A percentile compares a stretch with the other conserved stretches of the same genome.
Evolutionary conservation across 2,113 vertebrate species (phyloP).

Genomic region (Pteruthius melanotis): DNA sequence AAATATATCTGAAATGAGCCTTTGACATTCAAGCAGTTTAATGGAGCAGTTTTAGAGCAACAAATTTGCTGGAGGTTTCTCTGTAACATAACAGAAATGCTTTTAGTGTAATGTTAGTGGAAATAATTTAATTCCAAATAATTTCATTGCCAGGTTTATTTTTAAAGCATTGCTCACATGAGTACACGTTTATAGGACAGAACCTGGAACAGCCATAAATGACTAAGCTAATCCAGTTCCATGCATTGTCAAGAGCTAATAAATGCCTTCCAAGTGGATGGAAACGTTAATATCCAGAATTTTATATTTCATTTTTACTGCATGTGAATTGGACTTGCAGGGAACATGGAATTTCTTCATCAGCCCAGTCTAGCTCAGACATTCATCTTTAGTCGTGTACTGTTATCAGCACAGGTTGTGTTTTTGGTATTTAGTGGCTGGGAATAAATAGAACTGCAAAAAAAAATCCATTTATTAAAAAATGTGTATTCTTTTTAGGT

Average conservation of each 20-base stretch:
- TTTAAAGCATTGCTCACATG: background rate
- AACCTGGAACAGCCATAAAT: background rate
- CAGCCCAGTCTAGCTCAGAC: background rate
- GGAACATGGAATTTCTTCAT: background rate
- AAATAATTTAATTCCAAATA: conserved; percentile 37
- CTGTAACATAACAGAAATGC: background rate
- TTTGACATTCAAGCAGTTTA: background rate
- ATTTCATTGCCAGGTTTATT: conserved; percentile 28
- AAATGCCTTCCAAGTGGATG: background rate
- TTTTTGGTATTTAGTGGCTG: background rate
- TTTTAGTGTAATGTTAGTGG: conserved; percentile 15
- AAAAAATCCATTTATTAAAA: background rate
- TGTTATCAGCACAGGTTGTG: background rate
- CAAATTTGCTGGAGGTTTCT: conserved; percentile 12
- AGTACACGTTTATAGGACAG: background rate
- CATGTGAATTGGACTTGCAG: background rate
- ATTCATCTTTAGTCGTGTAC: background rate
- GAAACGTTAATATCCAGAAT: background rate
- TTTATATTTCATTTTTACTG: background rate
- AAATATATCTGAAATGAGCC: background rate
- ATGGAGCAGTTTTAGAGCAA: background rate
- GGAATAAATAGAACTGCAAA: background rate
- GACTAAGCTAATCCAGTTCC: background rate
- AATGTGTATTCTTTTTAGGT: conserved; percentile 70
- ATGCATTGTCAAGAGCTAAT: background rate